Evolutionary conservation across 2,888 invertebrate genomes (phyloP).

Genomic region (Eupeodes luniger): DNA sequence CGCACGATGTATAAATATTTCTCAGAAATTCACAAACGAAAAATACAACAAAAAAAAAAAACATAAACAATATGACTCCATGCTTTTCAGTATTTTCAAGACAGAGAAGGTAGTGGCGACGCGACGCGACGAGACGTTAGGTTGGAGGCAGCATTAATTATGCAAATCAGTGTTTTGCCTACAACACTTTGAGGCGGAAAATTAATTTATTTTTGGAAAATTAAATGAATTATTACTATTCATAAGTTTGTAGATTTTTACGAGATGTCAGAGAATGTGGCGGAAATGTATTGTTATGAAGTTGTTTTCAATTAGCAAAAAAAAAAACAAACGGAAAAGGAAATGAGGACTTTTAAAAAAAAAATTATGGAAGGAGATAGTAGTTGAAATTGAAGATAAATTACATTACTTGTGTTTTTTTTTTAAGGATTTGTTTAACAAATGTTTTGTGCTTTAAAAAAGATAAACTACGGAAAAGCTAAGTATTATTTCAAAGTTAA

Average conservation of each 20-base stretch:
- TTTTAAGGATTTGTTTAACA: too few relatives aligned
- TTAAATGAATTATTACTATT: conserved; percentile 70
- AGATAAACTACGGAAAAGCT: too few relatives aligned
- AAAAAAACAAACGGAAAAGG: not conserved
- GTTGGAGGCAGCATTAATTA: conserved; percentile 55
- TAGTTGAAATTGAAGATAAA: too few relatives aligned
- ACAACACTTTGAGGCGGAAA: conserved; percentile 53
- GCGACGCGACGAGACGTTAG: not conserved
- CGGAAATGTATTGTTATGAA: not conserved
- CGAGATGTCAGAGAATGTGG: conserved; percentile 19
- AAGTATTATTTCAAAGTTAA: too few relatives aligned
- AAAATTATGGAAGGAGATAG: not conserved
- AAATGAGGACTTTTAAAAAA: not conserved
- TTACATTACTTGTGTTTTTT: too few relatives aligned
- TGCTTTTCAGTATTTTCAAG: conserved; percentile 5
- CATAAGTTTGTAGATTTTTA: conserved; percentile 53
- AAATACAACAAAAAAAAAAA: not conserved
- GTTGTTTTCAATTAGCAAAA: not conserved
- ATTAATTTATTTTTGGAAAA: conserved; percentile 70
- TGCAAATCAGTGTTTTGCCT: conserved; percentile 68
- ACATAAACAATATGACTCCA: conserved; percentile 10
- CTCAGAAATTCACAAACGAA: conserved; percentile 3
- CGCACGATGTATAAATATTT: conserved; percentile 51
- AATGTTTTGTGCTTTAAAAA: too few relatives aligned
- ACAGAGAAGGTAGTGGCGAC: not conserved